Percentiles rank a stretch among this genome's conserved stretches.
phyloP scores from a whole-genome alignment of 2,797 vertebrate species.

The Smutsia gigantea region DNA sequence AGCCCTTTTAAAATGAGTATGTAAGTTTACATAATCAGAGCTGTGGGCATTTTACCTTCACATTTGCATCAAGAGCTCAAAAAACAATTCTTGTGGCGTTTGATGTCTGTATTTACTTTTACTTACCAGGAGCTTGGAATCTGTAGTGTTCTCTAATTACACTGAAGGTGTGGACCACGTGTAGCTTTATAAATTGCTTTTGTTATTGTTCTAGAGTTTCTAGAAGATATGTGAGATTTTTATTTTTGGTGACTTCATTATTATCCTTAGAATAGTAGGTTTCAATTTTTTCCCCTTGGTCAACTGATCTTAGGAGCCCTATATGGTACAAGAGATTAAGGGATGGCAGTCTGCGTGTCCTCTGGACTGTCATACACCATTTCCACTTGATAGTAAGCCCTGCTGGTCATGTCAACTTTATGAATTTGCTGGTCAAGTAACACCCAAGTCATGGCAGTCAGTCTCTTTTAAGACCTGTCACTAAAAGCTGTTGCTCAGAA shows the following conservation, averaged over 20 bases:
- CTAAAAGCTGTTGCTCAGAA: background rate
- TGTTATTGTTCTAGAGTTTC: background rate
- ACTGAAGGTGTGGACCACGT: background rate
- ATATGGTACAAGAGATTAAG: background rate
- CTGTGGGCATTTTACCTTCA: background rate
- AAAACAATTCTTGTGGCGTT: background rate
- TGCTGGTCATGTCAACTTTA: background rate
- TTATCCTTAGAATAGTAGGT: background rate
- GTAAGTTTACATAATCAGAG: background rate
- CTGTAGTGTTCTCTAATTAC: background rate
- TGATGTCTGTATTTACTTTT: background rate
- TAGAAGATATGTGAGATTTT: background rate
- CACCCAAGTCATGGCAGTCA: background rate
- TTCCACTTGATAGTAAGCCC: background rate
- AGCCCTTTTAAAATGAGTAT: background rate
- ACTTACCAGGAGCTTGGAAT: background rate
- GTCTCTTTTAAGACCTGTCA: background rate
- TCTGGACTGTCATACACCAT: background rate
- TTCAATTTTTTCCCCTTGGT: background rate
- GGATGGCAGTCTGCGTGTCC: background rate
- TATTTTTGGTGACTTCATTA: background rate
- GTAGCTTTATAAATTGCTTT: background rate
- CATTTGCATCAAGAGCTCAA: background rate
- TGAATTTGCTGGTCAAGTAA: background rate
- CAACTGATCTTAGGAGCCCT: background rate